Conservation (phyloP, 1,140 invertebrate species). For the Drosophila arawakana region DNA sequence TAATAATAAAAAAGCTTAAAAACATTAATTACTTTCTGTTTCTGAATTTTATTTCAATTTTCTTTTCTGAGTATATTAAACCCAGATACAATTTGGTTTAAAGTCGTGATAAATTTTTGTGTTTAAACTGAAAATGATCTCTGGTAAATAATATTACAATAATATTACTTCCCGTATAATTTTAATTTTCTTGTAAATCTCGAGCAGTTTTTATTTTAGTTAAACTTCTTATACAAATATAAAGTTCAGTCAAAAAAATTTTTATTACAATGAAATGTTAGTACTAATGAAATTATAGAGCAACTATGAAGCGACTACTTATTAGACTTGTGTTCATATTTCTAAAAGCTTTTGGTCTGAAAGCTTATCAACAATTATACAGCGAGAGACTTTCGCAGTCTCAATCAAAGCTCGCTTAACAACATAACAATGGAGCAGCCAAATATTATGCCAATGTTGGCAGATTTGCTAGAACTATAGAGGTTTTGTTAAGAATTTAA, state of each 20-base stretch:
- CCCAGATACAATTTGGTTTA: slow-evolving; percentile 55
- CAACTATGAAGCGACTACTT: not conserved
- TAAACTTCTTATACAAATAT: too few species aligned
- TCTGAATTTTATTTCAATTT: slow-evolving; percentile 62
- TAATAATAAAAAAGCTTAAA: too few species aligned
- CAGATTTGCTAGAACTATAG: slow-evolving; percentile 37
- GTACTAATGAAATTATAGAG: not conserved
- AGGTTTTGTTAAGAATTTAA: too few species aligned
- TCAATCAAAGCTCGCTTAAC: not conserved
- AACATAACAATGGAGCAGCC: slow-evolving; percentile 35
- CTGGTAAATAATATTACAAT: too few species aligned
- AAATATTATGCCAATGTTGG: slow-evolving; percentile 17
- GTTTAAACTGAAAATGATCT: slow-evolving; percentile 24
- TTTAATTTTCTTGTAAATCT: too few species aligned
- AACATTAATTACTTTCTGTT: too few species aligned
- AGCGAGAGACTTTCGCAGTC: not conserved
- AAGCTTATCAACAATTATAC: slow-evolving; percentile 1
- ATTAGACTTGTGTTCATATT: not conserved
- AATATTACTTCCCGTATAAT: too few species aligned
- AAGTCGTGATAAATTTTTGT: slow-evolving; percentile 58
- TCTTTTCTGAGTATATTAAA: slow-evolving; percentile 46
- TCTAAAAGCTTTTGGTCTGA: slow-evolving; percentile 2
- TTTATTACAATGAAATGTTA: too few species aligned
- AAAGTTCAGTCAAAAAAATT: too few species aligned
- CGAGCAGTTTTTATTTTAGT: too few species aligned